Base-by-base conservation (phyloP, 2,113 vertebrate species). In the Parus major region DNA sequence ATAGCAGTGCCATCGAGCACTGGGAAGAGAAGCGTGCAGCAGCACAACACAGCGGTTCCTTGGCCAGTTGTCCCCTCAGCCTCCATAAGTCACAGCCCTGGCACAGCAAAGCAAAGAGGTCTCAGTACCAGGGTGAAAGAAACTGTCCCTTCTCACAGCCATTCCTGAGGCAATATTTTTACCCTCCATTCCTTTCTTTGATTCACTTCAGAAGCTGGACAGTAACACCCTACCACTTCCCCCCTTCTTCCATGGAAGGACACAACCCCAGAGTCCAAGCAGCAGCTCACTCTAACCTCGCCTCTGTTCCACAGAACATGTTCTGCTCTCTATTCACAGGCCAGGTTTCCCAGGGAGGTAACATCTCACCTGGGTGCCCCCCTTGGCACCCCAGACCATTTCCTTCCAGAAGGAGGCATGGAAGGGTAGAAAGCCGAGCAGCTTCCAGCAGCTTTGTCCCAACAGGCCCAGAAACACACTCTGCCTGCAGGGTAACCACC, bases 201-300 rank as follows among this genome's bases (percentile, higher is more conserved):
- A 36, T 24, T 64, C 49, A 44, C 27, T 27, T 64, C 5, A 12
- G 35, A 82, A 60, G 29, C 1, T 28, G 44, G 46, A 50, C 12
- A 50, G 25, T 53, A 63, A 42, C 0, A 0, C 21, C n/a, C 46
- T 39, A 69, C 16, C n/a, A 33, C 11, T 2, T 1, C 2, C 1
- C 28, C 19, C 19, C 35, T 63, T 49, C 35, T 27, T 36, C 22
- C 49, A 49, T 1, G 31, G 49, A 84, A 35, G 25, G 33, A 41
- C 28, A 41, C 27, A 56, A 64, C 2, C 12, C 10, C 23, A n/a
- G 27, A 63, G 39, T 28, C 22, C 53, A 46, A 53, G 33, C 0
- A 1, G 15, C n/a, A 60, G 46, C 52, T 20, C 68, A 31, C 29
- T 2, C 24, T 31, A 49, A 56, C 9, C 25, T 50, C 33, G 12